A percentile compares a stretch with the other conserved stretches of the same genome.
phyloP scores from a whole-genome alignment of 2,797 vertebrate genomes.

The Sebastiscus tertius region DNA sequence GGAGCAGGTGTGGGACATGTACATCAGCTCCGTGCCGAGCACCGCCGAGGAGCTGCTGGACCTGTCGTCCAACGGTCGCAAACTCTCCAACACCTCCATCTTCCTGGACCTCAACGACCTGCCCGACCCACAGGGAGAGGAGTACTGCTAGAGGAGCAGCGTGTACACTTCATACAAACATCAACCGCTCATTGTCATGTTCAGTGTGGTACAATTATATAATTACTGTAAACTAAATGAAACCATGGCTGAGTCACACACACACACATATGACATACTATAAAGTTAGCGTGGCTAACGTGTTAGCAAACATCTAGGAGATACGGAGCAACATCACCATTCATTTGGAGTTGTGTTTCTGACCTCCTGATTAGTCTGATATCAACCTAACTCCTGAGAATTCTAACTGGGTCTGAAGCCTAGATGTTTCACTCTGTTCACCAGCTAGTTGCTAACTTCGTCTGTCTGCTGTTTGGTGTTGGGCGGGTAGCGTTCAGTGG shows the following conservation, averaged over 20 bases:
- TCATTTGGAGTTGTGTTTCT: not conserved
- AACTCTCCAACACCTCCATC: conserved; percentile 84
- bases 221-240: conserved; percentile 10
- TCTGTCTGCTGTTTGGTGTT: no score
- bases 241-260: not conserved
- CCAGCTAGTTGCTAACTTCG: no score
- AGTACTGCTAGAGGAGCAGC: conserved; percentile 73
- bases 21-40: conserved; percentile 88
- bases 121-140: conserved; percentile 78
- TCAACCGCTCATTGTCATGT: not conserved
- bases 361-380: not conserved
- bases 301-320: not conserved
- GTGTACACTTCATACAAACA: conserved; percentile 3
- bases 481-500: no score
- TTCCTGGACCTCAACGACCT: conserved; percentile 82
- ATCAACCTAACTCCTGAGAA: not conserved
- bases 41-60: conserved; percentile 83
- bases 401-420: not conserved
- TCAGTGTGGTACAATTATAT: not conserved
- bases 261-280: not conserved
- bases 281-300: not conserved
- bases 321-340: not conserved
- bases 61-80: conserved; percentile 80
- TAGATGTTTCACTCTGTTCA: not conserved
- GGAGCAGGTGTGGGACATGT: conserved; percentile 91